Evolutionary conservation across 1,140 invertebrate genomes (phyloP).

Genomic region (Brachionus asplanchnoidis): DNA sequence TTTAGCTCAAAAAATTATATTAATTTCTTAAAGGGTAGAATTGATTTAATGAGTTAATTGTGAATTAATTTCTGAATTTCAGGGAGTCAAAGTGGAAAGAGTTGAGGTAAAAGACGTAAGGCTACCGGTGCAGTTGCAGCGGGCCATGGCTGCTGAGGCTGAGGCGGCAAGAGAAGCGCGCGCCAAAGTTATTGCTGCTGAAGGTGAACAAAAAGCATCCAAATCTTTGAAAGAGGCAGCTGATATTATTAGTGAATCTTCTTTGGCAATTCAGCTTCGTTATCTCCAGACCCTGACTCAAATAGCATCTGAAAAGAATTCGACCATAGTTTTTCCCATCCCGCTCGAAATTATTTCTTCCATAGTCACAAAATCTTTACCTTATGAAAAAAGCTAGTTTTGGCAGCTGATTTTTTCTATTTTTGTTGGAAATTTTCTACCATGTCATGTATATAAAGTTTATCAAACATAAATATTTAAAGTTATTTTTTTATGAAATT

Average conservation of each 20-base stretch:
- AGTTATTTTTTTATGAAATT: neutral
- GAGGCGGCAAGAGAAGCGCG: constrained; percentile 51
- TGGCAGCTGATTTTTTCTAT: neutral
- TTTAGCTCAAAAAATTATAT: neutral
- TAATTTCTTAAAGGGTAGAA: neutral
- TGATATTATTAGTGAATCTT: constrained; percentile 50
- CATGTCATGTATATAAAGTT: neutral
- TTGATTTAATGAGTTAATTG: neutral
- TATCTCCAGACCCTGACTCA: constrained; percentile 79
- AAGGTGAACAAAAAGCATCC: constrained; percentile 42
- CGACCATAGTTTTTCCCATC: constrained; percentile 91
- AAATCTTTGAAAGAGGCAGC: constrained; percentile 42
- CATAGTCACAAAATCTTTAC: neutral
- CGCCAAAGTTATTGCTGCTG: constrained; percentile 48
- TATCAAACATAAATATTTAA: neutral
- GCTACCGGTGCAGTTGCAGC: constrained; percentile 48
- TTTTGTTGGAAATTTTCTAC: neutral
- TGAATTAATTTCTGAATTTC: neutral
- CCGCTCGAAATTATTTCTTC: constrained; percentile 76
- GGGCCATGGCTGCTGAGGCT: constrained; percentile 53
- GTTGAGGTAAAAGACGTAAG: constrained; percentile 46
- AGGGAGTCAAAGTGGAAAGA: constrained; percentile 28
- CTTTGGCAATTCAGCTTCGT: constrained; percentile 76
- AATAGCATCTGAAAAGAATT: constrained; percentile 94
- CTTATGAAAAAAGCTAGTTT: neutral